Evolutionary conservation across 2,797 vertebrate species (phyloP), one percentile per base, ranked within the genome.

Genomic region (Poecilia picta): DNA sequence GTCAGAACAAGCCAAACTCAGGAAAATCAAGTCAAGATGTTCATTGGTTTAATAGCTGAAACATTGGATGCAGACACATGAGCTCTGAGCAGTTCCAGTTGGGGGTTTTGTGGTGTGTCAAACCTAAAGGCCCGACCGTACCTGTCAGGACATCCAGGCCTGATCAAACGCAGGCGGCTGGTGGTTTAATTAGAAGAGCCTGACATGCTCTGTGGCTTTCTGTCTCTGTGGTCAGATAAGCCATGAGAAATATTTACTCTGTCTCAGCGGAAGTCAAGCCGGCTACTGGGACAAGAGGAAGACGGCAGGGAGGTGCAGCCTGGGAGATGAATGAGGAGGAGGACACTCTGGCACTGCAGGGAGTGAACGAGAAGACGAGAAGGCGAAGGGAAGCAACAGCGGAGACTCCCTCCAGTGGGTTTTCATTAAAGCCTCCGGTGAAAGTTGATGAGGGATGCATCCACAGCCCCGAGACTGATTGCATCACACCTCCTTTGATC

Each of bases 181-280:
- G 62, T 84, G 80, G 62, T 84, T 93, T 94, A 93, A 94, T 94
- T 93, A 93, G 87, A 72, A 2, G 75, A 80, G 76, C 80, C 51
- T 77, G 71, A 20, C 68, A 80, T 85, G 88, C 86, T 84, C 87
- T 92, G 90, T 90, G 86, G 85, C 68, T 83, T 90, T 84, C 45
- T 47, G 78, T 76, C 74, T 82, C 83, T 80, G 85, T 74, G 91
- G 93, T 94, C 93, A 94, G 89, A 93, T 90, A 94, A 94, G 93
- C 91, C 94, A 94, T 94, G 93, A 94, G 94, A 94, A 95, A 94
- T 94, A 91, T 94, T 94, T 94, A 91, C 91, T 90, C 74, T 83
- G 87, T 88, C 84, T 87, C 77, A 90, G 80, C 77, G 91, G 93
- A 94, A 94, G 93, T 90, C 88, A 80, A 89, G 82, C 73, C 77